phyloP scores from a whole-genome alignment of 2,797 vertebrate genomes.

The Chloroceryle amazona region DNA sequence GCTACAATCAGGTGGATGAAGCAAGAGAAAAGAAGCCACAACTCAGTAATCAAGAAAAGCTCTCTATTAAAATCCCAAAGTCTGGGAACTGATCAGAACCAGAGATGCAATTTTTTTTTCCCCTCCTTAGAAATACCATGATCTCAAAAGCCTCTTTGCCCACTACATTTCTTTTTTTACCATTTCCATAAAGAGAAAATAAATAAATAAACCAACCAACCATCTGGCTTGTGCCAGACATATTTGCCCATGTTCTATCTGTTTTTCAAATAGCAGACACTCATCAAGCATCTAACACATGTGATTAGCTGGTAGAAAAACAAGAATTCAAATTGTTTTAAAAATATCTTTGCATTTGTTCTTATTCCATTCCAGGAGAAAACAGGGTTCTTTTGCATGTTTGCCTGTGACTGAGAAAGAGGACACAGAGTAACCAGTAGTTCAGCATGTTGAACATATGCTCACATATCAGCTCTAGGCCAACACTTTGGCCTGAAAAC shows the following conservation, averaged over 20 bases:
- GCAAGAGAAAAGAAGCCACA: neutral
- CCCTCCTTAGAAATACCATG: neutral
- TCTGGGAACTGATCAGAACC: neutral
- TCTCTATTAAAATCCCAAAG: neutral
- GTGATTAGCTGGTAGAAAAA: conserved; percentile 16
- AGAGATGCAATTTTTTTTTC: neutral
- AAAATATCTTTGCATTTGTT: neutral
- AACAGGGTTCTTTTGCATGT: neutral
- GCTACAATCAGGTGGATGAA: neutral
- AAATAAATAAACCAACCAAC: neutral
- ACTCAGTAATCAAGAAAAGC: neutral
- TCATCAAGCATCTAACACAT: neutral
- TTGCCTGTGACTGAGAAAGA: neutral
- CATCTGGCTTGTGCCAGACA: conserved; percentile 13
- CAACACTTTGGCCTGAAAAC: neutral
- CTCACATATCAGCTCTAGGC: neutral
- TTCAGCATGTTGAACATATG: neutral
- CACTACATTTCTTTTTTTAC: neutral
- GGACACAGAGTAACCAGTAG: neutral
- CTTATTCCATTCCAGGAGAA: neutral
- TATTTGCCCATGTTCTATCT: neutral
- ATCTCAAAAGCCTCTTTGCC: neutral
- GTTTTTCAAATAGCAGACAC: neutral
- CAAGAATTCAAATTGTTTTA: neutral
- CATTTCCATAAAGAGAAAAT: neutral